Base-by-base conservation (phyloP, 2,113 vertebrate species). In the Tringa solitaria region DNA sequence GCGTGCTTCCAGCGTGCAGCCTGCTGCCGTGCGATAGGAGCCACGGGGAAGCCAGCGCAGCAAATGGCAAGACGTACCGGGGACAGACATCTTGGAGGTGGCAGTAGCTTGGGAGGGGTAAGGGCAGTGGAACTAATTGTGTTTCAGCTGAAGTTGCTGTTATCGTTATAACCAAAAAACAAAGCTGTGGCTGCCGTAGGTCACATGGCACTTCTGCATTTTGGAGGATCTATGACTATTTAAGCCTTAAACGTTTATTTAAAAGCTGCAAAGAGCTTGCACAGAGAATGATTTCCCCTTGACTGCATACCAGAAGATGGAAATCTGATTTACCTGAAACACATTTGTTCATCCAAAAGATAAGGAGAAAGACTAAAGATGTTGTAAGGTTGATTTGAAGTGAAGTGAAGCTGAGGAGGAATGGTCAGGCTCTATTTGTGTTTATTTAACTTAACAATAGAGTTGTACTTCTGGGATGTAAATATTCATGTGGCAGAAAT, bases 141-240 rank as follows among this genome's bases (percentile, higher is more conserved):
- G 22, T 57, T 87, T 28, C 50, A 17, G 60, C 22, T 74, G 54
- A 50, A 78, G 32, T 32, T 50, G 33, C 32, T 75, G 19, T 59
- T 46, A 10, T 21, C 32, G 3, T 37, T 51, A 17, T 10, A 67
- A 33, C 28, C 4, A 14, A 86, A 82, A 82, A 22, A 43, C 37
- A 59, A 45, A 56, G 3, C 46, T 57, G 8, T 43, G 84, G 39
- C 60, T 4, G 4, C 56, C 1, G 3, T 7, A 78, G 50, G 14
- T 67, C 33, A 3, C 6, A 24, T 0, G 3, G 8, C 57, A 11
- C 20, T 53, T 28, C 0, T 35, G 46, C 3, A 1, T 60, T 83
- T 68, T 33, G 67, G n/a, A 79, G 61, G 37, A 8, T 60, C 28
- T 65, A 17, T 37, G 32, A 41, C 65, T 73, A 39, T 70, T 81